Conservation (phyloP, 2,113 vertebrate species). For the Lagopus leucura region DNA sequence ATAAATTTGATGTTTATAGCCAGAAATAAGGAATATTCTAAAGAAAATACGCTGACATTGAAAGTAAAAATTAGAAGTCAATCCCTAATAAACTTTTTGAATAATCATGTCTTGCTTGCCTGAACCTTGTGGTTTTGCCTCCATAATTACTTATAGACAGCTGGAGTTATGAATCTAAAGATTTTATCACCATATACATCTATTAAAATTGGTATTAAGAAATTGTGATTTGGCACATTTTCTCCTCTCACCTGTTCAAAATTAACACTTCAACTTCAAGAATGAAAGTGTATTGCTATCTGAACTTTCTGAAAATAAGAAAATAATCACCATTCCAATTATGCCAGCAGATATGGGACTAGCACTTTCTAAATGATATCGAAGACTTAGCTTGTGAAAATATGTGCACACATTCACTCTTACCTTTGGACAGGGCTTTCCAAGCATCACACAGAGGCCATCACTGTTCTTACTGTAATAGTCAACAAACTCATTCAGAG, state of each 20-base stretch:
- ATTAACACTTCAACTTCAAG: neutral
- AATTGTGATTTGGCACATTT: slow-evolving; percentile 16
- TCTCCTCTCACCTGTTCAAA: neutral
- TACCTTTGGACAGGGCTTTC: slow-evolving; percentile 90
- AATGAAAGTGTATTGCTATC: neutral
- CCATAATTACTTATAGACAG: slow-evolving; percentile 22
- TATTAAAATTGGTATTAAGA: slow-evolving; percentile 1
- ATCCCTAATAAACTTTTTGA: slow-evolving; percentile 1
- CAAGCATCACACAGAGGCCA: slow-evolving; percentile 86
- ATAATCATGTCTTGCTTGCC: neutral
- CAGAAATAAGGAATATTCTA: neutral
- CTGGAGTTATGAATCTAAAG: slow-evolving; percentile 13
- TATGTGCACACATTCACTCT: neutral
- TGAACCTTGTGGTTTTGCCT: slow-evolving; percentile 8
- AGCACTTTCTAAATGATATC: neutral
- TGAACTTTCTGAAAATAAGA: neutral
- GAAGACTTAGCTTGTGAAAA: neutral
- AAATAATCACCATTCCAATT: neutral
- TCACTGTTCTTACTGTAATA: slow-evolving; percentile 80
- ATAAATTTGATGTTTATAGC: neutral
- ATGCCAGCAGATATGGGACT: neutral
- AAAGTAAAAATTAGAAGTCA: neutral
- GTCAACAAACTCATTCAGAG: slow-evolving; percentile 83
- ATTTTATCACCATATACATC: slow-evolving; percentile 44
- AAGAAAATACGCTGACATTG: neutral